phyloP scores from a whole-genome alignment of 2,888 invertebrate species.

The Lasioglossum figueresi region DNA sequence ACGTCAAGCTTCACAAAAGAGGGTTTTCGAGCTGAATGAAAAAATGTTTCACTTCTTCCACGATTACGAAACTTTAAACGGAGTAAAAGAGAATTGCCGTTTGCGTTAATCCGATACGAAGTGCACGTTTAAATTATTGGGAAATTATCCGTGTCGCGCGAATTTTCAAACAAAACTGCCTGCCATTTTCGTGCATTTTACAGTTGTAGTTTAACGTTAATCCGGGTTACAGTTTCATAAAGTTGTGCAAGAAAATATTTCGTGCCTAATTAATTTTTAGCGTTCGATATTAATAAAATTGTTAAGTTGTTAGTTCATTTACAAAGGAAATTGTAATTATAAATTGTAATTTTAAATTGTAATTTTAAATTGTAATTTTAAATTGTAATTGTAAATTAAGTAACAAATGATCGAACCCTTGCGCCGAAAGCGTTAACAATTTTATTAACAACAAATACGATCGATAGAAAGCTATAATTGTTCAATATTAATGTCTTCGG shows the following conservation, averaged over 20 bases:
- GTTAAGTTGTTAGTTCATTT: too few species aligned
- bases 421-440: too few species aligned
- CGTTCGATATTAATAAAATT: neutral
- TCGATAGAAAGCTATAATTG: too few species aligned
- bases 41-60: neutral
- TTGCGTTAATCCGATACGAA: neutral
- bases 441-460: too few species aligned
- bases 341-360: too few species aligned
- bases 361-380: too few species aligned
- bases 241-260: neutral
- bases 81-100: neutral
- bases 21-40: neutral
- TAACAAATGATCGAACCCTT: too few species aligned
- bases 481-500: neutral
- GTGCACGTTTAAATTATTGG: neutral
- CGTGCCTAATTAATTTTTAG: neutral
- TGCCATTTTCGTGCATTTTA: too few species aligned
- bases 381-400: too few species aligned
- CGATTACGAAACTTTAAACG: neutral
- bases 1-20: neutral
- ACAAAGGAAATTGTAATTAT: too few species aligned
- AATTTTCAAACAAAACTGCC: neutral
- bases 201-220: too few species aligned
- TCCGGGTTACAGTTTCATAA: too few species aligned
- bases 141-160: rapidly evolving